These are phyloP conservation scores for Pomatorhinus ruficollis DNA, from an alignment of 2,113 vertebrate species.

Conservation along the genomic window DNA sequence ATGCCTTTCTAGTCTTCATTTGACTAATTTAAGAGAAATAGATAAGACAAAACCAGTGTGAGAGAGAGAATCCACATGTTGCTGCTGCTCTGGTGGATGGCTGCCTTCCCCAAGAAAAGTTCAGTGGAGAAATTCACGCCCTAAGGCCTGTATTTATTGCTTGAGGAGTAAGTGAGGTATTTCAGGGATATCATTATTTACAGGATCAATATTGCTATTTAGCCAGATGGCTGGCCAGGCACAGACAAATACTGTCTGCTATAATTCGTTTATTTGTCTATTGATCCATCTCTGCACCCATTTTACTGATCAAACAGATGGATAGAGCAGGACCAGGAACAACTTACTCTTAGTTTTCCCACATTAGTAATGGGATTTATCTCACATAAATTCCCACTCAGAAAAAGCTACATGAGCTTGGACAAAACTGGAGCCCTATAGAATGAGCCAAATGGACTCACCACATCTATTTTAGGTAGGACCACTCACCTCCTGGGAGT, in stretches of 20 bases:
- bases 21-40: neutral
- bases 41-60: neutral
- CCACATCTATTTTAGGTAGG: neutral
- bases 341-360: neutral
- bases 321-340: neutral
- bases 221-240: neutral
- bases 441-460: neutral
- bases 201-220: constrained; percentile 10
- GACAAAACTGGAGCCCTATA: neutral
- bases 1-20: neutral
- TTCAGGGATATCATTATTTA: neutral
- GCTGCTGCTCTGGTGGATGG: neutral
- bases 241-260: neutral
- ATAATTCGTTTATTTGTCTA: neutral
- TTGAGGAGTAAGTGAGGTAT: neutral
- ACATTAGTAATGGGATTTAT: neutral
- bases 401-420: neutral
- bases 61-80: neutral
- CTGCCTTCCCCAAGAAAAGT: neutral
- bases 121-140: neutral
- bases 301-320: neutral
- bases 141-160: neutral
- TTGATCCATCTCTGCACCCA: neutral
- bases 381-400: neutral
- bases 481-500: neutral